phyloP scores from a whole-genome alignment of 2,797 vertebrate genomes.

The Fistularia tabacaria region DNA sequence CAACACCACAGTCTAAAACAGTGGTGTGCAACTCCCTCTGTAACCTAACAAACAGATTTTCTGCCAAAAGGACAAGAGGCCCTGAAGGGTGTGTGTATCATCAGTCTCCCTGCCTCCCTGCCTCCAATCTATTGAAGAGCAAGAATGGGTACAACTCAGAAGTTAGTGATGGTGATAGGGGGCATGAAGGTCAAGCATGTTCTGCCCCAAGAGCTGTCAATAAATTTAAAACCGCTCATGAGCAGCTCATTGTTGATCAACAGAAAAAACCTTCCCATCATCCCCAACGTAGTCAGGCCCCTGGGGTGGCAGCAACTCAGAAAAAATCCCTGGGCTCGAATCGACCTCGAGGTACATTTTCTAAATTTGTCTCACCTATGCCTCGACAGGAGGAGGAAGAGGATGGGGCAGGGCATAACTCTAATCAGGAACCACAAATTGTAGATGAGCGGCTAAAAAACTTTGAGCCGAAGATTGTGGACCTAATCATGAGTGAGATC shows the following conservation, averaged over 20 bases:
- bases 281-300: conserved; percentile 56
- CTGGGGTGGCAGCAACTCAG: conserved; percentile 56
- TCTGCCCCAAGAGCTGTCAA: conserved; percentile 38
- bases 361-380: conserved; percentile 91
- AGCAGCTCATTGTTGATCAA: conserved; percentile 86
- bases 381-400: conserved; percentile 80
- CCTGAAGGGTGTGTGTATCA: conserved; percentile 27
- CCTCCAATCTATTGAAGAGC: conserved; percentile 74
- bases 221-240: conserved; percentile 86
- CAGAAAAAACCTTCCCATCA: conserved; percentile 82
- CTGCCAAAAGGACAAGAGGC: conserved; percentile 28
- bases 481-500: conserved; percentile 95
- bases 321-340: conserved; percentile 93
- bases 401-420: conserved; percentile 7
- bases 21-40: conserved; percentile 25
- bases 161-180: conserved; percentile 51
- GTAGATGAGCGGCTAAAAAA: conserved; percentile 87
- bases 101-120: conserved; percentile 59
- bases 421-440: conserved; percentile 57
- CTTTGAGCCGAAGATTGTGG: conserved; percentile 93
- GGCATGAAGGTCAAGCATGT: conserved; percentile 35
- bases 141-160: conserved; percentile 74
- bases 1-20: conserved; percentile 26
- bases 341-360: conserved; percentile 82
- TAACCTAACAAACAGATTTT: conserved; percentile 17